Evolutionary conservation across 2,888 invertebrate species (phyloP).

Genomic region (Oscheius sp.): DNA sequence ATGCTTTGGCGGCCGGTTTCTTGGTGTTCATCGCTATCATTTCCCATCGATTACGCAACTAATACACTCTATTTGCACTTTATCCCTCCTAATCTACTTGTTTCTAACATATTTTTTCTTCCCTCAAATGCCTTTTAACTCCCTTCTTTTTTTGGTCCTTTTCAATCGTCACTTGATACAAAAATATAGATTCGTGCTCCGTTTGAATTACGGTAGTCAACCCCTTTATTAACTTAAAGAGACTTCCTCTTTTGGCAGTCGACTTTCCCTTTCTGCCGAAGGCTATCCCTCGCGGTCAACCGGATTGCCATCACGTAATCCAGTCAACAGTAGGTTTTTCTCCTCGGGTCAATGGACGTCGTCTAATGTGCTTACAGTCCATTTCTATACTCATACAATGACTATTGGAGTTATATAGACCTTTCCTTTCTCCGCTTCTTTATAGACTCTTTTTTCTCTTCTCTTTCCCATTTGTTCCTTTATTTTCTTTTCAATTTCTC

Average conservation of each 20-base stretch:
- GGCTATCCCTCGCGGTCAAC: slow-evolving; percentile 26
- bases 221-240: too few species aligned
- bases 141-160: background rate
- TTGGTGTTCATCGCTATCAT: slow-evolving; percentile 22
- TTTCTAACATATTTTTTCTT: background rate
- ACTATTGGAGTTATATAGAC: too few species aligned
- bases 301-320: slow-evolving; percentile 15
- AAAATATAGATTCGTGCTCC: background rate
- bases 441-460: too few species aligned
- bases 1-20: slow-evolving; percentile 23
- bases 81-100: background rate
- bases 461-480: too few species aligned
- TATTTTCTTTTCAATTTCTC: too few species aligned
- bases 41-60: slow-evolving; percentile 29
- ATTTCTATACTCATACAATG: too few species aligned
- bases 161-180: background rate
- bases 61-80: slow-evolving; percentile 16
- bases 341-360: too few species aligned
- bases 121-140: background rate
- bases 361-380: too few species aligned
- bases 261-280: slow-evolving; percentile 15
- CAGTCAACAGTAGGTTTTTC: too few species aligned
- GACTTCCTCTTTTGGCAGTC: too few species aligned
- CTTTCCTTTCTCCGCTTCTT: too few species aligned
- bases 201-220: background rate